phyloP scores from a whole-genome alignment of 2,797 vertebrate genomes.

The Peromyscus nudipes region DNA sequence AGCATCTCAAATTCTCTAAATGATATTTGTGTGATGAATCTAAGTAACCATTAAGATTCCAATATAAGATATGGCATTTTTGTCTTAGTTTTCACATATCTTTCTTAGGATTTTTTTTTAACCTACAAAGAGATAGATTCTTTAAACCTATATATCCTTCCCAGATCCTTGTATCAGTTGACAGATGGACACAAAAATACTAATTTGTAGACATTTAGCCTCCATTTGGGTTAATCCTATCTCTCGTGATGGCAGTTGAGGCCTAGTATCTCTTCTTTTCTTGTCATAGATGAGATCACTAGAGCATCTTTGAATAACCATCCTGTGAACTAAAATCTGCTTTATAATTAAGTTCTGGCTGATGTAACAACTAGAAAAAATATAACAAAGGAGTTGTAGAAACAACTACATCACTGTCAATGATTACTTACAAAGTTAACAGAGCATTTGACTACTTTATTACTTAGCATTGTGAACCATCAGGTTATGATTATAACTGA shows the following conservation, averaged over 20 bases:
- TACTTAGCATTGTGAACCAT: neutral
- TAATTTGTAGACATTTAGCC: neutral
- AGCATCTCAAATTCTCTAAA: neutral
- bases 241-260: neutral
- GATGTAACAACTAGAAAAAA: constrained; percentile 24
- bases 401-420: constrained; percentile 14
- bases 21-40: constrained; percentile 29
- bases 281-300: neutral
- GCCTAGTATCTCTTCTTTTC: neutral
- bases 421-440: constrained; percentile 17
- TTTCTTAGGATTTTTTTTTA: neutral
- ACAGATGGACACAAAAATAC: neutral
- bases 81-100: neutral
- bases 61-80: constrained; percentile 35
- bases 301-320: neutral
- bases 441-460: neutral
- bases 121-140: constrained; percentile 14
- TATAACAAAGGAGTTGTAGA: neutral
- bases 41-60: neutral
- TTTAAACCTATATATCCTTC: neutral
- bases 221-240: neutral
- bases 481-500: neutral
- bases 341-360: neutral
- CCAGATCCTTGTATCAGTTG: neutral
- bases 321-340: neutral